Percentiles rank a stretch among this genome's conserved stretches.
phyloP scores from a whole-genome alignment of 2,113 vertebrate genomes.

The Callopanchax toddi region DNA sequence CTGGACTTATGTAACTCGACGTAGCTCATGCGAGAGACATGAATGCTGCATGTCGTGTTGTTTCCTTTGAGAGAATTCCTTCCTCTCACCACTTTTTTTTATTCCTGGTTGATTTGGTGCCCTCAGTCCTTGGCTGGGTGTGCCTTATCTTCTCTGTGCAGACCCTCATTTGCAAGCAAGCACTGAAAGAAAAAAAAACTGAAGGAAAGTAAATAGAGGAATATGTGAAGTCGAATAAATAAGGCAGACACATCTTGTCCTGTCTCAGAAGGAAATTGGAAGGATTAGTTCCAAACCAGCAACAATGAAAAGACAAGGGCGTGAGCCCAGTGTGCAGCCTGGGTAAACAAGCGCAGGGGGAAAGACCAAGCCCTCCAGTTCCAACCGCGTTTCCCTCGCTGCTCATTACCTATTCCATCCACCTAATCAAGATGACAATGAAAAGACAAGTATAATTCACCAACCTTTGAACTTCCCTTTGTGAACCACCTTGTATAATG shows the following conservation, averaged over 20 bases:
- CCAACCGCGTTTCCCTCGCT: slow-evolving; percentile 9
- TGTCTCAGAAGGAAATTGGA: slow-evolving; percentile 77
- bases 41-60: slow-evolving; percentile 43
- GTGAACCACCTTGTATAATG: slow-evolving; percentile 64
- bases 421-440: slow-evolving; percentile 68
- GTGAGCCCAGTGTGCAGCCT: slow-evolving; percentile 68
- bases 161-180: slow-evolving; percentile 81
- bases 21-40: slow-evolving; percentile 29
- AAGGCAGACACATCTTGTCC: slow-evolving; percentile 77
- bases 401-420: slow-evolving; percentile 59
- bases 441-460: slow-evolving; percentile 58
- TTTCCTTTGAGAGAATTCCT: slow-evolving; percentile 61
- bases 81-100: slow-evolving; percentile 35
- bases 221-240: slow-evolving; percentile 76
- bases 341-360: slow-evolving; percentile 71
- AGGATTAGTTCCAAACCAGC: slow-evolving; percentile 83
- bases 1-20: slow-evolving; percentile 44
- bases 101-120: slow-evolving; percentile 73
- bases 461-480: slow-evolving; percentile 67
- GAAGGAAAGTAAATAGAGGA: slow-evolving; percentile 69
- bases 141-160: slow-evolving; percentile 79
- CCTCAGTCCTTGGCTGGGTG: slow-evolving; percentile 76
- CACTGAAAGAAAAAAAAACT: slow-evolving; percentile 39
- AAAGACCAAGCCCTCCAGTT: slow-evolving; percentile 51
- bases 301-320: slow-evolving; percentile 78